Evolutionary conservation across 2,113 vertebrate species (phyloP).

Genomic region (Anser brachyrhynchus): DNA sequence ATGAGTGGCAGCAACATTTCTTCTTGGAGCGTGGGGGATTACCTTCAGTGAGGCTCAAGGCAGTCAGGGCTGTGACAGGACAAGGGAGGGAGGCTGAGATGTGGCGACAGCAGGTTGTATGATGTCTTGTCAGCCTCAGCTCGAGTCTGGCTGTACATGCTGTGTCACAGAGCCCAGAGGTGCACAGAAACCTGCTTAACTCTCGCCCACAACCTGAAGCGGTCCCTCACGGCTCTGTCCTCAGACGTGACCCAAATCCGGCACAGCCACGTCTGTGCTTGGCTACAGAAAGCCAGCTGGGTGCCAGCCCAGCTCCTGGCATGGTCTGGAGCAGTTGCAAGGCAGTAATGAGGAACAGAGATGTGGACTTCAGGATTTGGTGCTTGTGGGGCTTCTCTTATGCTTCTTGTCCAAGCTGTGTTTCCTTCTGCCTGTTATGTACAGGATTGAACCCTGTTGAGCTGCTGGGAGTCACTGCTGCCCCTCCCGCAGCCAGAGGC

Average conservation of each 20-base stretch:
- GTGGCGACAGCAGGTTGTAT: not conserved
- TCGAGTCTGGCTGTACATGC: not conserved
- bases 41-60: not conserved
- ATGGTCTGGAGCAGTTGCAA: not conserved
- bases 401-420: not conserved
- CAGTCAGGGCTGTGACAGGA: not conserved
- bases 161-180: not conserved
- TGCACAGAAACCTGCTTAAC: not conserved
- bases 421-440: not conserved
- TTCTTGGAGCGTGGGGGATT: not conserved
- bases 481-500: slow-evolving; percentile 28
- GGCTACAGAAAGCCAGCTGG: not conserved
- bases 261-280: not conserved
- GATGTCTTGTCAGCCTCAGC: not conserved
- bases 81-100: not conserved
- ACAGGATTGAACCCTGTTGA: not conserved
- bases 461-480: not conserved
- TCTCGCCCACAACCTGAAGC: not conserved
- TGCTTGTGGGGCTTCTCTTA: not conserved
- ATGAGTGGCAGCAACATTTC: not conserved
- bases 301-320: not conserved
- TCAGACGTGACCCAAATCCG: slow-evolving; percentile 10
- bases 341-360: not conserved
- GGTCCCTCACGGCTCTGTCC: not conserved
- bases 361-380: not conserved